Conservation (phyloP, 1,140 invertebrate species). For the Sinella curviseta region DNA sequence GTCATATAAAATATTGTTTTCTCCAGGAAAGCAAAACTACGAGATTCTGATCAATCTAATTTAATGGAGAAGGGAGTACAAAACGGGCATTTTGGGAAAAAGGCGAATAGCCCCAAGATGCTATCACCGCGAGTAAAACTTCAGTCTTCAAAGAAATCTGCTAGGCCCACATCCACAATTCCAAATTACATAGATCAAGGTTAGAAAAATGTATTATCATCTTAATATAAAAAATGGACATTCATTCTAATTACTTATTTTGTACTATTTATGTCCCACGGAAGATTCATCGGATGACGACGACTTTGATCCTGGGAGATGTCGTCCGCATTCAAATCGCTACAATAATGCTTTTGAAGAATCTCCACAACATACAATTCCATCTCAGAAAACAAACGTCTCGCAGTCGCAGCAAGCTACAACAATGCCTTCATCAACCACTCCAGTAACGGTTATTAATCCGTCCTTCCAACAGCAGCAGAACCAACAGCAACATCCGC, state of each 20-base stretch:
- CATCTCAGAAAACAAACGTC: slow-evolving; percentile 8
- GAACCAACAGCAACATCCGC: neutral
- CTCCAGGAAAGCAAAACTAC: slow-evolving; percentile 34
- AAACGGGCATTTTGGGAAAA: slow-evolving; percentile 36
- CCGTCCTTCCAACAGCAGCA: neutral
- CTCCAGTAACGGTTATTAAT: neutral
- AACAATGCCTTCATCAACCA: neutral
- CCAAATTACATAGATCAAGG: slow-evolving; percentile 40
- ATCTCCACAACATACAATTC: neutral
- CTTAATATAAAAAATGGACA: neutral
- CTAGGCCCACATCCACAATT: slow-evolving; percentile 38
- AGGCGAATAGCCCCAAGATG: slow-evolving; percentile 31
- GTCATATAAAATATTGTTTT: too few species aligned
- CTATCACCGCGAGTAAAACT: slow-evolving; percentile 42
- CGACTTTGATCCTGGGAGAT: slow-evolving; percentile 38
- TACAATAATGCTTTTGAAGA: slow-evolving; percentile 22
- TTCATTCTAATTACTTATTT: neutral
- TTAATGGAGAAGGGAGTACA: slow-evolving; percentile 41
- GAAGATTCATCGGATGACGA: slow-evolving; percentile 46
- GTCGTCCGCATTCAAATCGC: slow-evolving; percentile 33
- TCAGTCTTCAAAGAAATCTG: slow-evolving; percentile 34
- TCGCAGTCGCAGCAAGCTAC: neutral
- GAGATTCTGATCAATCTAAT: slow-evolving; percentile 40
- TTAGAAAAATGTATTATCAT: slow-evolving; percentile 2
- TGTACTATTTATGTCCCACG: neutral